These are phyloP conservation scores for Julus scanicus DNA, from an alignment of 2,888 invertebrate genomes.

Conservation along the genomic window DNA sequence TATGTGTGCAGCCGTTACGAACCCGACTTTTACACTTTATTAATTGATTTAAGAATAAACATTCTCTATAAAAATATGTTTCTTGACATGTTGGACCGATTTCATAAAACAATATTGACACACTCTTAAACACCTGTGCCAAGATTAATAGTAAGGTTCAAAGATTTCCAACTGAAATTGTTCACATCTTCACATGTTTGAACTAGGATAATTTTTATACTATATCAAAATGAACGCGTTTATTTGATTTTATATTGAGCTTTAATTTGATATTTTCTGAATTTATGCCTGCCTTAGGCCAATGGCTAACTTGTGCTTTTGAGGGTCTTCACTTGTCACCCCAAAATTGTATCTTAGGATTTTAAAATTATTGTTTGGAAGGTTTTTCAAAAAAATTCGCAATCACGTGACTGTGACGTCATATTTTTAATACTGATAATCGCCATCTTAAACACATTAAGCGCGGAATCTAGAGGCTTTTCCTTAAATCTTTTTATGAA, in stretches of 20 bases:
- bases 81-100: constrained; percentile 2
- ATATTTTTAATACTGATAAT: background rate
- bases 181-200: background rate
- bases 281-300: too few species aligned
- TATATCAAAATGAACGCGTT: background rate
- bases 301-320: too few species aligned
- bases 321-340: too few species aligned
- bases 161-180: background rate
- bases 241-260: background rate
- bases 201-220: background rate
- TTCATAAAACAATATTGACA: constrained; percentile 12
- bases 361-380: too few species aligned
- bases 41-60: background rate
- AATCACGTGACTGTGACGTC: too few species aligned
- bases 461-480: background rate
- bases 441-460: background rate
- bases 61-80: background rate
- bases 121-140: background rate
- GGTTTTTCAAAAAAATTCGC: too few species aligned
- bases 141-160: constrained; percentile 11
- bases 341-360: too few species aligned
- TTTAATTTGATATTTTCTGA: background rate
- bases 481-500: background rate
- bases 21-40: background rate
- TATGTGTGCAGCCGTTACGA: background rate